phyloP scores from a whole-genome alignment of 2,888 invertebrate genomes.

The Melieria crassipennis region DNA sequence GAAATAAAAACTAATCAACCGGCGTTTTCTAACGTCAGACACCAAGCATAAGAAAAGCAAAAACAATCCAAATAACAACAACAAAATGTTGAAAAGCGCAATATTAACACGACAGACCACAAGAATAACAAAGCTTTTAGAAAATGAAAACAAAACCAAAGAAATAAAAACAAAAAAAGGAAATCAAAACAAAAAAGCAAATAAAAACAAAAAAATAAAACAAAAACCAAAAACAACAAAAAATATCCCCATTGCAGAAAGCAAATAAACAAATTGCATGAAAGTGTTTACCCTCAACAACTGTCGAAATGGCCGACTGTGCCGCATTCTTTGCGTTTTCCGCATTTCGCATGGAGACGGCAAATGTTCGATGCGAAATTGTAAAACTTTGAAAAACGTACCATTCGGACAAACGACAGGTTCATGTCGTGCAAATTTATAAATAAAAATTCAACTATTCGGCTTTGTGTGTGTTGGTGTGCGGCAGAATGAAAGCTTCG shows the following conservation, averaged over 20 bases:
- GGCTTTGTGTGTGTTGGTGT: too few species aligned
- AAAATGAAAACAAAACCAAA: conserved; percentile 2
- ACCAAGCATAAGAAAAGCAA: background rate
- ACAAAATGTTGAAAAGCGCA: background rate
- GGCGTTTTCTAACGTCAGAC: background rate
- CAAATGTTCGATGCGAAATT: too few species aligned
- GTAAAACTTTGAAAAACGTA: too few species aligned
- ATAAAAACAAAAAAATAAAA: background rate
- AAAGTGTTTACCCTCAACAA: too few species aligned
- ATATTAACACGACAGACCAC: too few species aligned
- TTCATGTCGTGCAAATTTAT: too few species aligned
- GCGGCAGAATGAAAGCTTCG: too few species aligned
- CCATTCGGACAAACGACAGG: too few species aligned
- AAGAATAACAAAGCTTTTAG: background rate
- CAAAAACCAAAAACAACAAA: background rate
- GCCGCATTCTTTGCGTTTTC: too few species aligned
- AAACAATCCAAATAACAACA: background rate
- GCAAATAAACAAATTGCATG: background rate
- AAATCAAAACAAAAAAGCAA: background rate
- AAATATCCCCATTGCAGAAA: background rate
- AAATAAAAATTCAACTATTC: too few species aligned
- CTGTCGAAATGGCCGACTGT: too few species aligned
- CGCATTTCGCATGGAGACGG: too few species aligned
- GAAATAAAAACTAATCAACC: background rate
- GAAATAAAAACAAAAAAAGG: background rate